Evolutionary conservation across 2,888 invertebrate genomes (phyloP), one percentile per base, ranked within the genome.

Genomic region (Habrosyne pyritoides): DNA sequence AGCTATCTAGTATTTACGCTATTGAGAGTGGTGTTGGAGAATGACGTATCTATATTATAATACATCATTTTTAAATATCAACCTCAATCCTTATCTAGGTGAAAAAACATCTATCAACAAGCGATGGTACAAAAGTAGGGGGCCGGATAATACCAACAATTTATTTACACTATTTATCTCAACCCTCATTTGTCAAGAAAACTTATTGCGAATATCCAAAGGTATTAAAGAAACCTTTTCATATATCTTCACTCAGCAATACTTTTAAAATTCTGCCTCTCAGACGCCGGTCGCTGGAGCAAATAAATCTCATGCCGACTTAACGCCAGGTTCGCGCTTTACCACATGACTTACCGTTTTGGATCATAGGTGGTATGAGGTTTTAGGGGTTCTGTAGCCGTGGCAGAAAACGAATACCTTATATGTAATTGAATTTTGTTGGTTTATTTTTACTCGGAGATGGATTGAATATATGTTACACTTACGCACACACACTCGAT

Each of bases 271-370:
- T 36, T 42, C 8, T 18, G 18, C 42, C 18, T 42, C 14, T 18
- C 14, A 42, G 42, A 42, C 14, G n/a, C 36, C 7, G 42, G 6
- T 8, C 42, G 18, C n/a, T 42, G 18, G 42, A 42, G 42, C 42
- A 18, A 42, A 42, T 42, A 42, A 42, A 42, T 42, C 42, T 42
- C 18, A 42, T 42, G 42, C 42, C 18, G 14, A 42, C 42, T 42
- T 42, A 42, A 18, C 14, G 42, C 42, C 42, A 18, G 42, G 7
- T 42, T 33, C 33, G 42, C 14, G 14, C 14, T 42, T 42, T 42
- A 42, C 42, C 18, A 42, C 42, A 18, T 42, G 18, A 24, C 24
- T 21, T 21, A 24, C 22, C 24, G 12, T 14, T 24, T 10, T 21
- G 48, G 48, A 21, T 48, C 22, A n/a, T 12, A 48, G 33, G 33